phyloP scores from a whole-genome alignment of 2,888 invertebrate species.

The Morpho achilles region DNA sequence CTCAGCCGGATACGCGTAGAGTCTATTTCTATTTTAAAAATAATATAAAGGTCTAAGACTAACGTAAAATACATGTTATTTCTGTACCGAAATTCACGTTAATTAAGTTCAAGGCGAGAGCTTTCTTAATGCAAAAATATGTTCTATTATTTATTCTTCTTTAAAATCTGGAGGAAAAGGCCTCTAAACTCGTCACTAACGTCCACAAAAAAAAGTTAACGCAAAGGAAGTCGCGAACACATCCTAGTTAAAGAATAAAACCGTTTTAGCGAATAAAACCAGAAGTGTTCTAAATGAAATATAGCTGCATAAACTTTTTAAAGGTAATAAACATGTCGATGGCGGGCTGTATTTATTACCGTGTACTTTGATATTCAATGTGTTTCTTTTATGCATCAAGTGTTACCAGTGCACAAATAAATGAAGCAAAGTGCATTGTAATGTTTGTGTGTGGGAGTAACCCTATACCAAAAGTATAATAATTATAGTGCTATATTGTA shows the following conservation, averaged over 20 bases:
- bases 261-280: conserved; percentile 2
- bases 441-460: conserved; percentile 9
- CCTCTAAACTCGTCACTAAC: too few species aligned
- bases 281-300: conserved; percentile 10
- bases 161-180: too few species aligned
- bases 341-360: conserved; percentile 11
- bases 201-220: too few species aligned
- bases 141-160: too few species aligned
- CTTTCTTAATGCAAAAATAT: too few species aligned
- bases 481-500: conserved; percentile 12
- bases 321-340: conserved; percentile 30
- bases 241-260: background rate
- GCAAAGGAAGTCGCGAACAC: too few species aligned
- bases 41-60: too few species aligned
- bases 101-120: too few species aligned
- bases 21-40: too few species aligned
- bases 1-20: too few species aligned
- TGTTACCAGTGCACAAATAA: conserved; percentile 32
- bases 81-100: too few species aligned
- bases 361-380: conserved; percentile 6
- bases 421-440: conserved; percentile 31
- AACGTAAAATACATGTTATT: too few species aligned
- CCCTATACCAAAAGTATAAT: conserved; percentile 10
- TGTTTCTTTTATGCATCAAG: conserved; percentile 13
- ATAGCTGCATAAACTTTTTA: conserved; percentile 8